Conservation (phyloP, 2,888 invertebrate species). For the Lordiphosa fenestrarum region DNA sequence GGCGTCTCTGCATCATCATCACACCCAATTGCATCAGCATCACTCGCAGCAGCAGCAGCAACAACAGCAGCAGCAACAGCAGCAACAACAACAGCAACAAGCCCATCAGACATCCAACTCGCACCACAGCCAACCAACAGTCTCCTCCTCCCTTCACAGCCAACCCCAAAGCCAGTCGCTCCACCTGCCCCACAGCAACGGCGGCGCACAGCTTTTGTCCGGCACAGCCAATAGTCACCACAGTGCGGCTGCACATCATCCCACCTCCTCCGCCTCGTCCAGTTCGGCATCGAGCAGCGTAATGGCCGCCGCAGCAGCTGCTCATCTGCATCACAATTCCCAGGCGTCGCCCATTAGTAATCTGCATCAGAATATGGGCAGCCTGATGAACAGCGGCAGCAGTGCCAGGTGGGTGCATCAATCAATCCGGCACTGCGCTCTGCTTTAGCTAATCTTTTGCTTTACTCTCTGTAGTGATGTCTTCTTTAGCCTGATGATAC, state of each 20-base stretch:
- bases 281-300: slow-evolving; percentile 67
- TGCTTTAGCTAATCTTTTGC: neutral
- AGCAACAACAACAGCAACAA: slow-evolving; percentile 46
- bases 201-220: slow-evolving; percentile 47
- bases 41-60: slow-evolving; percentile 61
- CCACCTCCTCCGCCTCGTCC: slow-evolving; percentile 66
- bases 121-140: slow-evolving; percentile 48
- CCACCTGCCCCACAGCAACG: slow-evolving; percentile 64
- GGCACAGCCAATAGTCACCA: slow-evolving; percentile 46
- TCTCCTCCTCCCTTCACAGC: slow-evolving; percentile 41
- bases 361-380: slow-evolving; percentile 80
- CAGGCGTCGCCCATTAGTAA: slow-evolving; percentile 80
- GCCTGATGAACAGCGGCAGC: slow-evolving; percentile 80
- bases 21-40: slow-evolving; percentile 47
- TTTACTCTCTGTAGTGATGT: slow-evolving; percentile 70
- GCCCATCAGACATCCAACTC: slow-evolving; percentile 25
- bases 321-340: slow-evolving; percentile 77
- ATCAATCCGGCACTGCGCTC: neutral
- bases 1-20: slow-evolving; percentile 51
- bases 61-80: slow-evolving; percentile 35
- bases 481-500: slow-evolving; percentile 80
- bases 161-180: slow-evolving; percentile 46
- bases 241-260: slow-evolving; percentile 52
- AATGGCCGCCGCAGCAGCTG: slow-evolving; percentile 77
- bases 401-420: slow-evolving; percentile 77